Evolutionary conservation across 2,797 vertebrate species (phyloP), one percentile per base, ranked within the genome.

Genomic region (Prunella strophiata): DNA sequence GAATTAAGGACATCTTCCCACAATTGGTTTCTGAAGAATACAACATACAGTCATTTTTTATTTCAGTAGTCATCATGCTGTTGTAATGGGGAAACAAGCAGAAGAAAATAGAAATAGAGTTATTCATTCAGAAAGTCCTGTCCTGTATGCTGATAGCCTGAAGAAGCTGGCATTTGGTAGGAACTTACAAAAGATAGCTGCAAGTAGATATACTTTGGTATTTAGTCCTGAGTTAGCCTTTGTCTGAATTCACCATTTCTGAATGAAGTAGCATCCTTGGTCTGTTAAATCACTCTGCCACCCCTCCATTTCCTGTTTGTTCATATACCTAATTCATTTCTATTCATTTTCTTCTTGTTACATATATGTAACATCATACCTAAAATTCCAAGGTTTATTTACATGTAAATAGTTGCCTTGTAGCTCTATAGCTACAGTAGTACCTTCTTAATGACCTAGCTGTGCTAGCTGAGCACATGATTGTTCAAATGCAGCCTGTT

Each of bases 211-310:
- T 58, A 55, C 36, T 62, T 78, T 0, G 0, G 29, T 62, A 7
- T 90, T 85, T 78, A 80, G 40, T 94, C n/a, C 16, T 72, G 47
- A 77, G 40, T 16, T 78, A 51, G 32, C 61, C n/a, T 87, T 51
- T 48, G 10, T 63, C 42, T 74, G 51, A 86, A 57, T 79, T 87
- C 29, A 52, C 17, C 7, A 3, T 85, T 76, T 85, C 47, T 66
- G 51, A 76, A 26, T 25, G 55, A 45, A 15, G 10, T 25, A 10
- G 4, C 18, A 47, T 73, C 29, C 45, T 68, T 45, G 11, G 25
- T 50, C 55, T 76, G 11, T 51, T 72, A 75, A 93, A 78, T 77
- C 51, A 55, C 36, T 5, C 1, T 42, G 16, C 29, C 58, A 65
- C 13, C 9, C 13, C n/a, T 87, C 48, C 45, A 15, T 75, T 62